Evolutionary conservation across 1,140 invertebrate genomes (phyloP), one percentile per base, ranked within the genome.

Genomic region (Ectropis grisescens): DNA sequence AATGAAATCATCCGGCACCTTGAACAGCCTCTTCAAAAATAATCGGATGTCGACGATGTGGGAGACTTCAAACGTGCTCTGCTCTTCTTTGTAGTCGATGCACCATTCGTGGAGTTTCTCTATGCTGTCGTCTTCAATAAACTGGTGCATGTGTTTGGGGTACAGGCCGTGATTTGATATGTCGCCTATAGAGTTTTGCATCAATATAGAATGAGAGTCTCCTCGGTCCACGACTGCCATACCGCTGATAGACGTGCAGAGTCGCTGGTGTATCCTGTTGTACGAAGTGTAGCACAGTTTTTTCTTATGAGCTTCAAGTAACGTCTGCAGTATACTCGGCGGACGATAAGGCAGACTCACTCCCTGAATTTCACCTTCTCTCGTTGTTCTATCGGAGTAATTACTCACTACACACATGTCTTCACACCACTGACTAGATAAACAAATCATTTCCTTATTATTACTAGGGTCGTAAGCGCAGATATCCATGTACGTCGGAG

Each of bases 361-460:
- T 19, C 60, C 54, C 1, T 40, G 41, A 0, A 55, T 34, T 29
- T 59, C 47, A 2, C 42, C 13, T 1, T 52, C 41, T 12, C 50
- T 57, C 2, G 37, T 52, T 6, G 54, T 13, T 7, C 33, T 47
- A 25, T 68, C 47, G 12, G 42, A 47, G 29, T 61, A 58, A 29
- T 58, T 74, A 6, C 55, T 54, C 8, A 76, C 33, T 2, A 81
- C 45, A 37, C 70, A 75, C 52, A 69, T 62, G 41, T 81, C 72
- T 19, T 71, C 69, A 43, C 62, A 69, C 72, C 75, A 78, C 24
- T 78, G 75, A 33, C 75, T 76, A 19, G 56, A 57, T 4, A 81
- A 29, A 36, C 59, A 58, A 2, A 78, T 45, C 5, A 78, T 35
- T 29, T 78, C 65, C 24, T 65, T 70, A 30, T 58, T 54, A n/a